phyloP scores from a whole-genome alignment of 2,113 vertebrate genomes.

The Origma solitaria region DNA sequence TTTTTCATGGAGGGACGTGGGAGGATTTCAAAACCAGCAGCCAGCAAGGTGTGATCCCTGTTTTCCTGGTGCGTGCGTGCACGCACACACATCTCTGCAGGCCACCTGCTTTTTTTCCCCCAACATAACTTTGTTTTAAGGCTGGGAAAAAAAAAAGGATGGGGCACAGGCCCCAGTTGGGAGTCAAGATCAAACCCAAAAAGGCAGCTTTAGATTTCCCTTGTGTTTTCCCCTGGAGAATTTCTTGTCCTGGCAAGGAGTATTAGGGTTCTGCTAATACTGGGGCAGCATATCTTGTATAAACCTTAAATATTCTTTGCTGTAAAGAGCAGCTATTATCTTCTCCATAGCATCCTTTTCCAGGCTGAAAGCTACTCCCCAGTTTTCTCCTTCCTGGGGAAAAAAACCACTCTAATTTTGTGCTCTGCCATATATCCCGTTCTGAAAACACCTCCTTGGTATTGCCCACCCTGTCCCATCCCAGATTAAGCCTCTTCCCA shows the following conservation, averaged over 20 bases:
- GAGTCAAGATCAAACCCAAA: not conserved
- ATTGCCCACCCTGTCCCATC: not conserved
- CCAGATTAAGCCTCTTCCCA: not conserved
- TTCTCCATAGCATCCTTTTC: not conserved
- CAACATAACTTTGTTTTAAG: not conserved
- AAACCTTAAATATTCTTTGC: not conserved
- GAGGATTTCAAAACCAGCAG: conserved; percentile 51
- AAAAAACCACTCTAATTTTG: not conserved
- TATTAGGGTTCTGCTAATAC: not conserved
- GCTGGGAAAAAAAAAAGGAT: not conserved
- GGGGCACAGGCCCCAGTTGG: fast-evolving
- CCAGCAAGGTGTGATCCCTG: not conserved
- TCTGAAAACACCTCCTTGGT: not conserved
- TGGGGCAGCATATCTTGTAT: not conserved
- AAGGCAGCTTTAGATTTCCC: not conserved
- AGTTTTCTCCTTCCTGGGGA: not conserved
- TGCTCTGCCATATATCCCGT: not conserved
- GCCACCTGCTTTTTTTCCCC: not conserved
- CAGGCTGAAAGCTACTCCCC: not conserved
- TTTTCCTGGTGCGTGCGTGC: not conserved
- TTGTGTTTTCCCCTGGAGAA: not conserved
- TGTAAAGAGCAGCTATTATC: not conserved
- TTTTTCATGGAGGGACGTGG: not conserved
- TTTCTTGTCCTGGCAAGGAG: not conserved
- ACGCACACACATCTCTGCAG: not conserved